These are phyloP conservation scores for Hanleya hanleyi DNA, from an alignment of 2,888 invertebrate genomes.

Conservation along the genomic window DNA sequence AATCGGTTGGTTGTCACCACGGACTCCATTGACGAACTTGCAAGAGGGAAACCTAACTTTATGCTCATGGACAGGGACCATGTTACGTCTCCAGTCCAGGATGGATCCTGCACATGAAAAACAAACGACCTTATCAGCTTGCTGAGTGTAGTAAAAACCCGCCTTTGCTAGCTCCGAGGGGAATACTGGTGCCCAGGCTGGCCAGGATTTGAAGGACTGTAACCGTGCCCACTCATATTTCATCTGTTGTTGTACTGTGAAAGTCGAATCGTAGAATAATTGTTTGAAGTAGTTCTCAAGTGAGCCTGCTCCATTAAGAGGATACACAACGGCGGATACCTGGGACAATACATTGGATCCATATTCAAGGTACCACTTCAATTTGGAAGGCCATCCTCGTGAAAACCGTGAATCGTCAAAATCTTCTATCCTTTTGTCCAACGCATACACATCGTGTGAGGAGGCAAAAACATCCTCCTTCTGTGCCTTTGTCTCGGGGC, in stretches of 20 bases:
- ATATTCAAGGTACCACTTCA: too few relatives aligned
- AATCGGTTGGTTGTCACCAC: neutral
- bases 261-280: neutral
- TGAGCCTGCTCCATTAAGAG: neutral
- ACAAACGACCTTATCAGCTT: conserved; percentile 90
- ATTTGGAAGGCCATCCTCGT: too few relatives aligned
- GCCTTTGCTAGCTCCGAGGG: conserved; percentile 82
- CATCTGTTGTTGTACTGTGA: neutral
- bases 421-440: too few relatives aligned
- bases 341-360: too few relatives aligned
- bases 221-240: conserved; percentile 4
- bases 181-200: conserved; percentile 72
- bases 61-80: conserved; percentile 94
- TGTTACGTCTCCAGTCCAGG: conserved; percentile 91
- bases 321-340: too few relatives aligned
- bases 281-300: neutral
- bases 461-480: too few relatives aligned
- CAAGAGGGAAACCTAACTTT: conserved; percentile 91
- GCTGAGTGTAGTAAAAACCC: conserved; percentile 86
- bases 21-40: conserved; percentile 78
- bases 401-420: too few relatives aligned
- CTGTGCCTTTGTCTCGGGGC: too few relatives aligned
- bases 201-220: conserved; percentile 78
- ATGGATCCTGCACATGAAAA: conserved; percentile 93
- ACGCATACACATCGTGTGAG: too few relatives aligned